Base-by-base conservation (phyloP, 2,888 invertebrate species). In the Papilio gigon region DNA sequence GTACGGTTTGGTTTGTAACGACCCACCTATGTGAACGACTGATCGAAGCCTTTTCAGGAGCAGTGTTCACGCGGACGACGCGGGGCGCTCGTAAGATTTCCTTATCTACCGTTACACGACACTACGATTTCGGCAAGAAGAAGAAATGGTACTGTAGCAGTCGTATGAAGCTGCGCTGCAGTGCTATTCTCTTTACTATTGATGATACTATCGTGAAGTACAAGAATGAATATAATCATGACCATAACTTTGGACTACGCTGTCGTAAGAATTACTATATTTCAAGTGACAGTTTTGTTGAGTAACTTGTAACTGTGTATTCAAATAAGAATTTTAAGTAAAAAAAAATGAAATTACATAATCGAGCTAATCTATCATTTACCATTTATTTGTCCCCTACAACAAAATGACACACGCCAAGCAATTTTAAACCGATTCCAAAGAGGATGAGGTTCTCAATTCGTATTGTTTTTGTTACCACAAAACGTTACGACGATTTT, bases 111-210 rank as follows among this genome's bases (percentile, higher is more conserved):
- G 73, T 5, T 82, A 74, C 70, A 6, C 62, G 63, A 0, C 72
- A 80, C 37, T 73, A 75, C 65, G 0, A 73, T 47, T 59, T 11
- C 1, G 78, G 76, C 0, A 11, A 44, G 0, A 80, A 78, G 37
- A 76, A 74, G 58, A 64, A 77, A 6, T 83, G 82, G 80, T 75
- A 76, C n/a, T 82, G 80, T 40, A 79, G 78, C 0, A 77, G 76
- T 0, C 73, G 77, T 40, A 67, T 70, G 40, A 33, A 27, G 1
- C 50, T 53, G 8, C 74, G 74, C 11, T 76, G 80, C 65, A 73
- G 64, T 27, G 80, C 80, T 0, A 72, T 70, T 8, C 50, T 79
- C 0, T 73, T 72, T 30, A 79, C 77, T 0, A 35, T 72, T 1
- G 60, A 73, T 4, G 70, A 74, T 27, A 58, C 59, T 14, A 72